Percentiles rank a stretch among this genome's conserved stretches.
phyloP scores from a whole-genome alignment of 1,140 invertebrate genomes.

The Tetranychus urticae region DNA sequence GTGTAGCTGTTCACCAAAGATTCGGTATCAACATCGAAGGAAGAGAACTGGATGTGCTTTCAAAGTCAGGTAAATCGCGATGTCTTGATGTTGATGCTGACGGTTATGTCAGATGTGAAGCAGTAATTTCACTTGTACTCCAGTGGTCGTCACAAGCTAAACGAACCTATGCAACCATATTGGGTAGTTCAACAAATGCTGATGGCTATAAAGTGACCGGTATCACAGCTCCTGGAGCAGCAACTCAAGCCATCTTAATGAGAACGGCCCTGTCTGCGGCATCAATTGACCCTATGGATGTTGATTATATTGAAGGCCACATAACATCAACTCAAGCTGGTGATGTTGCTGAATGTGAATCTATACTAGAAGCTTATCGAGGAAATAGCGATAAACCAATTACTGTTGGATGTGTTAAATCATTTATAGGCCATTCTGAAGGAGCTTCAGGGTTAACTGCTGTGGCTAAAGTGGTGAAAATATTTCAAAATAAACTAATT shows the following conservation, averaged over 20 bases:
- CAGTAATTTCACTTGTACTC: conserved; percentile 48
- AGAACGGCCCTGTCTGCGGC: conserved; percentile 56
- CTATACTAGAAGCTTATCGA: conserved; percentile 46
- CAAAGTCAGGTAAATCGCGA: neutral
- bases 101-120: conserved; percentile 38
- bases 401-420: conserved; percentile 65
- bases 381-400: conserved; percentile 30
- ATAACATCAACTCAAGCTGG: conserved; percentile 70
- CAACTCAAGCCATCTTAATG: conserved; percentile 59
- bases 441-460: conserved; percentile 61
- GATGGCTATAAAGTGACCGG: conserved; percentile 33
- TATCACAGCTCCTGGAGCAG: conserved; percentile 55
- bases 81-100: neutral
- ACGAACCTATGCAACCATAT: conserved; percentile 56
- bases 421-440: conserved; percentile 76
- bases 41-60: neutral
- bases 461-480: conserved; percentile 60
- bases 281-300: conserved; percentile 45
- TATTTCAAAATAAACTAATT: conserved; percentile 62
- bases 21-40: no score
- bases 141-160: conserved; percentile 48
- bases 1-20: neutral
- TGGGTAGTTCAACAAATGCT: conserved; percentile 30
- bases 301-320: conserved; percentile 77
- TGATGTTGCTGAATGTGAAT: conserved; percentile 50